A percentile compares a stretch with the other conserved stretches of the same genome.
Conservation (phyloP, 2,888 invertebrate genomes). For the Poecilobothrus nobilitatus region DNA sequence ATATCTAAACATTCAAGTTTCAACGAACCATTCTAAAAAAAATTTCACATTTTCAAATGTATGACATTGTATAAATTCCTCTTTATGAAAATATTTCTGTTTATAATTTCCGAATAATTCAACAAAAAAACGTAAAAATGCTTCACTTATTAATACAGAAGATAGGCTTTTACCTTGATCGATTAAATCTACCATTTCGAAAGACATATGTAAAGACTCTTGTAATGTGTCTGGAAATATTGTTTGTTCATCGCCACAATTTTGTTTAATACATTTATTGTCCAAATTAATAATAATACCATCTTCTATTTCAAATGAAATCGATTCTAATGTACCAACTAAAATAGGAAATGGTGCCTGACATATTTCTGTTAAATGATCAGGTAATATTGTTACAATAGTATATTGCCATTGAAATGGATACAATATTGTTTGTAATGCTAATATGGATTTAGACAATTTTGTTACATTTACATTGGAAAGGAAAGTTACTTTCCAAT, state of each 20-base stretch:
- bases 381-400: constrained; percentile 68
- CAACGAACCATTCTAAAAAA: constrained; percentile 79
- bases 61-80: too few species aligned
- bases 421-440: too few species aligned
- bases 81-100: too few species aligned
- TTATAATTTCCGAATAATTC: too few species aligned
- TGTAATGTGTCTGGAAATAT: too few species aligned
- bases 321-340: constrained; percentile 55
- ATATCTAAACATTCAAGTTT: constrained; percentile 76
- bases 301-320: constrained; percentile 43
- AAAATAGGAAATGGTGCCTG: constrained; percentile 71
- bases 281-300: constrained; percentile 70
- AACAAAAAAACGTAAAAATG: too few species aligned
- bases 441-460: constrained; percentile 52
- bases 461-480: constrained; percentile 52
- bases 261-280: constrained; percentile 52
- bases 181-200: too few species aligned
- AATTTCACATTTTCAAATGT: constrained; percentile 59
- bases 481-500: constrained; percentile 60
- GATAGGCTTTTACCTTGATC: too few species aligned
- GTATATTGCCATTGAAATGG: too few species aligned
- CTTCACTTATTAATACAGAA: too few species aligned
- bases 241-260: too few species aligned
- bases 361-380: constrained; percentile 57
- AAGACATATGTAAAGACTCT: too few species aligned